Percentiles rank a stretch among this genome's conserved stretches.
phyloP scores from a whole-genome alignment of 2,888 invertebrate species.

The Eilema depressum region DNA sequence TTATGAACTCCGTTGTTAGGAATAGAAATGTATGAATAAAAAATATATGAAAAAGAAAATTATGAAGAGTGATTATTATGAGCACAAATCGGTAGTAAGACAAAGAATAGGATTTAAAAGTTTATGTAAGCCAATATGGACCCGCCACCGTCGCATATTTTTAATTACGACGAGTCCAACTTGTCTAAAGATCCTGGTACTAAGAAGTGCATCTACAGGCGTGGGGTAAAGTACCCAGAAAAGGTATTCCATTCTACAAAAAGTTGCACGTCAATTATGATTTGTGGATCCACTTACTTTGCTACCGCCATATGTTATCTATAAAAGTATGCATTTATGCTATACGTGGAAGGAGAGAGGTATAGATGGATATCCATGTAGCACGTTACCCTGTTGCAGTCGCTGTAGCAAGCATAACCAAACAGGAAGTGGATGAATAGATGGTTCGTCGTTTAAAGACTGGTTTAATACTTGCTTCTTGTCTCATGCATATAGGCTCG shows the following conservation, averaged over 20 bases:
- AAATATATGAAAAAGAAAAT: too few species aligned
- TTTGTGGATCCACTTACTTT: neutral
- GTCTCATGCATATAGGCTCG: conserved; percentile 25
- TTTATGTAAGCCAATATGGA: too few species aligned
- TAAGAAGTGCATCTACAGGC: neutral
- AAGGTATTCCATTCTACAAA: neutral
- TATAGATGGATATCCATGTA: neutral
- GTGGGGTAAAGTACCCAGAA: conserved; percentile 3
- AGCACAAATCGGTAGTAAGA: too few species aligned
- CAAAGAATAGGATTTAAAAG: too few species aligned
- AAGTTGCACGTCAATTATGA: neutral
- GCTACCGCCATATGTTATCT: neutral
- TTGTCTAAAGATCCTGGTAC: neutral
- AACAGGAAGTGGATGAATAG: conserved; percentile 32
- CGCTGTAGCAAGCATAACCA: neutral
- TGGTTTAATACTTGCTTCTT: conserved; percentile 32
- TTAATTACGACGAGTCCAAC: neutral
- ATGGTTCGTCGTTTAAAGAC: conserved; percentile 33
- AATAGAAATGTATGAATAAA: too few species aligned
- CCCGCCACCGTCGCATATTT: neutral
- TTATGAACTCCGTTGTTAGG: too few species aligned
- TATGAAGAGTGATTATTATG: too few species aligned
- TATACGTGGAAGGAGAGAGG: conserved; percentile 3
- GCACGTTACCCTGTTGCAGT: neutral
- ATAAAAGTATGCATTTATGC: neutral